Percentiles rank a stretch among this genome's conserved stretches.
Evolutionary conservation across 2,113 vertebrate species (phyloP).

Genomic region (Talpa occidentalis): DNA sequence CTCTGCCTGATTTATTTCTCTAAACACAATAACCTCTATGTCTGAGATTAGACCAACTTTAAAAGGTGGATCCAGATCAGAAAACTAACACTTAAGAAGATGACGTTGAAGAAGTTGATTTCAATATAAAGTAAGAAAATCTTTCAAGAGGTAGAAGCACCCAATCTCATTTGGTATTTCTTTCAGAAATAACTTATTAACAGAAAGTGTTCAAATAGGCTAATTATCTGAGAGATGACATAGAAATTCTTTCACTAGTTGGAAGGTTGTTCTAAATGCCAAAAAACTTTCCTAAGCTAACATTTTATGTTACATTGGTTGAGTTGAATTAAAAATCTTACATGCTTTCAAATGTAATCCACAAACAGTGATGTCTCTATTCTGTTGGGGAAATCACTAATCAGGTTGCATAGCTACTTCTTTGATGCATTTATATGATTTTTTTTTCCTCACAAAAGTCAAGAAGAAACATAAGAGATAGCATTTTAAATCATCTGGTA

Average conservation of each 20-base stretch:
- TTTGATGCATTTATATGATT: constrained; percentile 51
- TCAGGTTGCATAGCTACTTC: constrained; percentile 61
- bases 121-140: constrained; percentile 1
- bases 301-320: constrained; percentile 34
- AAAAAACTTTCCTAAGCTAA: constrained; percentile 5
- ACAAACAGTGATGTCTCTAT: constrained; percentile 2
- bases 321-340: not conserved
- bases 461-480: constrained; percentile 70
- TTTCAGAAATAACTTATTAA: constrained; percentile 55
- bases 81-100: not conserved
- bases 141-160: not conserved
- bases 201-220: constrained; percentile 36
- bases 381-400: constrained; percentile 62
- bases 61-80: not conserved
- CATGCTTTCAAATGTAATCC: constrained; percentile 54
- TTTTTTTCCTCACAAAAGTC: constrained; percentile 40
- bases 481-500: constrained; percentile 72
- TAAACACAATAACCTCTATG: not conserved
- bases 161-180: not conserved
- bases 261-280: constrained; percentile 27
- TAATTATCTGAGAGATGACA: constrained; percentile 37
- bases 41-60: not conserved
- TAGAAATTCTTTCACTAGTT: not conserved
- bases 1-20: not conserved
- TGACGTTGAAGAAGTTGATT: not conserved